Evolutionary conservation across 2,888 invertebrate species (phyloP).

Genomic region (Ormyrus nitidulus): DNA sequence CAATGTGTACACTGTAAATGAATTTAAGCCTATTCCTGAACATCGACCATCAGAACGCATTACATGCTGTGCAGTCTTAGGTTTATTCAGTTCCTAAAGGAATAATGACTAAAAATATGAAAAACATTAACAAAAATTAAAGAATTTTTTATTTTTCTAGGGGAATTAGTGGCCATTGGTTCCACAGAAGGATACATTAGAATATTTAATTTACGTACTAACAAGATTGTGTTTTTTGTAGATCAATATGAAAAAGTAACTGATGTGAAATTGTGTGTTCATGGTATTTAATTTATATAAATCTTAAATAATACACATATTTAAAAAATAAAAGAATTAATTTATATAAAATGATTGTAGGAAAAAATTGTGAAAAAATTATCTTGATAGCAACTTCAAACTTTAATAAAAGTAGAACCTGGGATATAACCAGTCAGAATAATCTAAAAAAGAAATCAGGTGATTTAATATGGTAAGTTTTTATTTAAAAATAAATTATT

Average conservation of each 20-base stretch:
- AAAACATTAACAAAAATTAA: slow-evolving; percentile 2
- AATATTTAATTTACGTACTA: slow-evolving; percentile 60
- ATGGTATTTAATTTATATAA: slow-evolving; percentile 53
- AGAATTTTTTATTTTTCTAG: slow-evolving; percentile 54
- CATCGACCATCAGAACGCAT: slow-evolving; percentile 58
- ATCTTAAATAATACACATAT: slow-evolving; percentile 55
- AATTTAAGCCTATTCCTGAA: slow-evolving; percentile 54
- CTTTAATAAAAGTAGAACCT: slow-evolving; percentile 57
- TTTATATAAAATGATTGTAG: slow-evolving; percentile 28
- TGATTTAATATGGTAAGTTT: slow-evolving; percentile 60
- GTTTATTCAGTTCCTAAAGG: slow-evolving; percentile 51
- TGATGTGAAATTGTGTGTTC: slow-evolving; percentile 60
- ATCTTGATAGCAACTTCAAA: slow-evolving; percentile 56
- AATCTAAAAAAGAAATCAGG: slow-evolving; percentile 51
- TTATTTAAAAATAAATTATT: slow-evolving; percentile 22
- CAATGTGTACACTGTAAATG: slow-evolving; percentile 26
- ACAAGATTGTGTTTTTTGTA: slow-evolving; percentile 53
- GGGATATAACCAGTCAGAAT: slow-evolving; percentile 59
- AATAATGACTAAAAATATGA: slow-evolving; percentile 4
- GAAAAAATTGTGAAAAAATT: slow-evolving; percentile 49
- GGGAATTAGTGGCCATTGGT: slow-evolving; percentile 63
- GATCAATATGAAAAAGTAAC: slow-evolving; percentile 60
- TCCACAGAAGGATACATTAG: slow-evolving; percentile 64
- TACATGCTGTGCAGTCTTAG: slow-evolving; percentile 60
- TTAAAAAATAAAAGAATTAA: slow-evolving; percentile 4